Base-by-base conservation (phyloP, 2,888 invertebrate species). In the Physocephala rufipes region DNA sequence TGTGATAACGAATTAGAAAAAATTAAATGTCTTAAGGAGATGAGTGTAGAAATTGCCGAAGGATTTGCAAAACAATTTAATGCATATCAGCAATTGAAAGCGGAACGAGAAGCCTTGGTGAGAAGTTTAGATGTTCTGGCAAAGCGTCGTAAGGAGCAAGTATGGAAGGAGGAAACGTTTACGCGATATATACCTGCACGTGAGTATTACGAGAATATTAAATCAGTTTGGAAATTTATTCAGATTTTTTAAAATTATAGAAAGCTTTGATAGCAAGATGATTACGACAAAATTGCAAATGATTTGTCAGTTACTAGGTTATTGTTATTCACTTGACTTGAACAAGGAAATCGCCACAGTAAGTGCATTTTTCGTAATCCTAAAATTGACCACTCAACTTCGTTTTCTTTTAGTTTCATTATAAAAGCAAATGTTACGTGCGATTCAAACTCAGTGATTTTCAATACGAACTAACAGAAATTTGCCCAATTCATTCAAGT, bases 401-500 rank as follows among this genome's bases (percentile, higher is more conserved):
- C 36, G 1, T 61, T 24, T 51, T 47, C 21, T 24, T 16, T n/a
- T 12, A 68, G 68, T 26, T 67, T 1, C 62, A 71, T n/a, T 71
- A 71, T n/a, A 61, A 71, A 19, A 47, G 58, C 0, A n/a, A 67
- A 4, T 71, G 63, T 36, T 67, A 43, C n/a, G 55, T 71, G 4
- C 15, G 45, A 24, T 59, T 71, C 9, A 28, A 21, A 26, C 45
- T 49, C 4, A 15, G 13, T 2, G 62, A 53, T 12, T n/a, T n/a
- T n/a, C 61, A 21, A 4, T 47, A 26, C 15, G 28, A 70, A 36
- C 68, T 79, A 0, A 12, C 71, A 0, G 7, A 66, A 36, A 76
- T 79, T n/a, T 53, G 19, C 7, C 79, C 79, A 1, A 26, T 19
- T 9, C 62, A 59, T 26, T 0, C 5, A 0, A 74, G 73, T 15